Evolutionary conservation across 2,888 invertebrate genomes (phyloP), one percentile per base, ranked within the genome.

Genomic region (Hyppa rectilinea): DNA sequence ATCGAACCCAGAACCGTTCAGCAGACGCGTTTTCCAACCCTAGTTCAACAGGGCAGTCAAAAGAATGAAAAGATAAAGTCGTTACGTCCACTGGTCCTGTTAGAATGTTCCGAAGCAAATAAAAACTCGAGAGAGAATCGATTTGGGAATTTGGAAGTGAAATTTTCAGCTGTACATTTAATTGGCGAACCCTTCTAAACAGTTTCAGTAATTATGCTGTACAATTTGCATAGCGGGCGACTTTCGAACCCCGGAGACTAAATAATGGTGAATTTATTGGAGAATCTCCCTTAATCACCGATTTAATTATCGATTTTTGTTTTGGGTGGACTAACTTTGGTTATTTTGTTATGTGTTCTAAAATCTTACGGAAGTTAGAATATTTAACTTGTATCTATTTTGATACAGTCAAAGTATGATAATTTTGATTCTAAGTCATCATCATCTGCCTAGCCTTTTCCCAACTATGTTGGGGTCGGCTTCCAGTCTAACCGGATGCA

Each of bases 141-240:
- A 85, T 84, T 81, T 69, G 65, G 53, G 63, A 92, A 93, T 94
- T 93, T 93, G 93, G 90, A 93, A 93, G 92, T 92, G 87, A 91
- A 93, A 93, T 94, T 89, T 85, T 75, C 85, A 81, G 87, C 73
- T 89, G 89, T 88, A 90, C 91, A 89, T 91, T 90, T 92, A 93
- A 94, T 93, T 92, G 91, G 88, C 83, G 85, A 89, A 88, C 90
- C 90, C 90, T 89, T 89, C 89, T 89, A 91, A 92, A 91, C 92
- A 90, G 89, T 91, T 83, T 87, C 87, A 88, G 91, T 91, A 90
- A 94, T 92, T 92, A 88, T 88, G 87, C 90, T 85, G 85, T 86
- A 80, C 73, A 87, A 93, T 93, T 94, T 93, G 91, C 93, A 93
- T 93, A 88, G 85, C 83, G 82, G 72, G 83, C 82, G 83, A 85